A percentile compares a stretch with the other conserved stretches of the same genome.
phyloP scores from a whole-genome alignment of 1,140 invertebrate species.

The Sitobion miscanthi region DNA sequence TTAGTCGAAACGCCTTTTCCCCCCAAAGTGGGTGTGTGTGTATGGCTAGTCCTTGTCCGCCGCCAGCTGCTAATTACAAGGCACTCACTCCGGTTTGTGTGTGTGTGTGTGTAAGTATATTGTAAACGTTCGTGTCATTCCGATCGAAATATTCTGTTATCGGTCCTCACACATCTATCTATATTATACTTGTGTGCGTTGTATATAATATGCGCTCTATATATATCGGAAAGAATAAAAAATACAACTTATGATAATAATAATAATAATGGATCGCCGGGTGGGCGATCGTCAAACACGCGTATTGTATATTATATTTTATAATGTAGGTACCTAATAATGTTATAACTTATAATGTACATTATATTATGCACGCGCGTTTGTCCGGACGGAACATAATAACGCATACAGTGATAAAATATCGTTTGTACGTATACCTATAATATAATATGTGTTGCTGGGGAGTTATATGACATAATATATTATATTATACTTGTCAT shows the following conservation, averaged over 20 bases:
- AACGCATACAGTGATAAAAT: not conserved
- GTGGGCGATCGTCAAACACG: not conserved
- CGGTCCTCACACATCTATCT: constrained; percentile 39
- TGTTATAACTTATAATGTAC: not conserved
- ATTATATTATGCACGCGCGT: not conserved
- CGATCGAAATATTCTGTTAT: constrained; percentile 35
- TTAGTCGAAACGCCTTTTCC: constrained; percentile 37
- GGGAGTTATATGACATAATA: not conserved
- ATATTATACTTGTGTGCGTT: not conserved
- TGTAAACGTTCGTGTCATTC: constrained; percentile 53
- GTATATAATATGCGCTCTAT: not conserved
- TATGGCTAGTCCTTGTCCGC: not conserved
- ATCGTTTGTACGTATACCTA: not conserved
- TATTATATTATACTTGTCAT: not conserved
- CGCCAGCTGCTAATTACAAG: constrained; percentile 53
- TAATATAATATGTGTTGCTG: not conserved
- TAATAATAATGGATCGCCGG: constrained; percentile 37
- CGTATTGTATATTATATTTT: not conserved
- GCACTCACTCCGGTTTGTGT: constrained; percentile 20
- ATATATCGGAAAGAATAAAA: not conserved
- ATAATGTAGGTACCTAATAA: not conserved
- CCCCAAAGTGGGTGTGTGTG: constrained; percentile 44
- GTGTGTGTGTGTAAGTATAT: not conserved
- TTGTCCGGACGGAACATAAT: constrained; percentile 23
- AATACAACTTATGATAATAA: constrained; percentile 7